Evolutionary conservation across 2,888 invertebrate species (phyloP), one percentile per base, ranked within the genome.

Genomic region (Leptopterna dolabrata): DNA sequence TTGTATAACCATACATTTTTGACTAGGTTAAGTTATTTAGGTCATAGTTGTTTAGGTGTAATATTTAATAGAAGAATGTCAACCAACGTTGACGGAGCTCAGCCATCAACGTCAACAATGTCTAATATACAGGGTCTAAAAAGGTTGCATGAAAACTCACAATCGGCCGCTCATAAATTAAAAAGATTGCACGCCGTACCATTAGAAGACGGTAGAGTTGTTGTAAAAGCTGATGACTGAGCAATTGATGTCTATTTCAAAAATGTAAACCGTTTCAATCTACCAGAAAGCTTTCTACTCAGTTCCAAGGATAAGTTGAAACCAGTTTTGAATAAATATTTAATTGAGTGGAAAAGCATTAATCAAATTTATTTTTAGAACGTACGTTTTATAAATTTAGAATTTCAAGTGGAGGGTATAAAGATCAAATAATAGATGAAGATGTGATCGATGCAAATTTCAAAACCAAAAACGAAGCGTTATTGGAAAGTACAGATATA

Each of bases 361-460:
- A 73, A n/a, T 6, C 24, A 73, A 73, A 73, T 36, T n/a, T 73
- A 73, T 24, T 73, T n/a, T n/a, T 73, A n/a, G 73, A 73, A 73
- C 29, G 73, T 73, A 73, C 73, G 13, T 73, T 73, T 73, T 73
- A 13, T 30, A 73, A 73, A 30, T 11, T n/a, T 16, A 73, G n/a
- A 30, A 11, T 73, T n/a, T 16, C 29, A 29, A 24, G 4, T 36
- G 73, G 13, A n/a, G 30, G 0, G 9, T 2, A 29, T 14, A 7
- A 7, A 30, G n/a, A 29, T 14, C 30, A 73, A n/a, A n/a, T 55
- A 24, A n/a, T 19, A 16, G 55, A 19, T 24, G 55, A 55, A 24
- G 73, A 73, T 14, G 24, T 36, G n/a, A 36, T 30, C 4, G 30
- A 73, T 36, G 30, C 30, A 30, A 73, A 73, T 73, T 73, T 73